phyloP scores from a whole-genome alignment of 2,797 vertebrate species.

The Danio albolineatus region DNA sequence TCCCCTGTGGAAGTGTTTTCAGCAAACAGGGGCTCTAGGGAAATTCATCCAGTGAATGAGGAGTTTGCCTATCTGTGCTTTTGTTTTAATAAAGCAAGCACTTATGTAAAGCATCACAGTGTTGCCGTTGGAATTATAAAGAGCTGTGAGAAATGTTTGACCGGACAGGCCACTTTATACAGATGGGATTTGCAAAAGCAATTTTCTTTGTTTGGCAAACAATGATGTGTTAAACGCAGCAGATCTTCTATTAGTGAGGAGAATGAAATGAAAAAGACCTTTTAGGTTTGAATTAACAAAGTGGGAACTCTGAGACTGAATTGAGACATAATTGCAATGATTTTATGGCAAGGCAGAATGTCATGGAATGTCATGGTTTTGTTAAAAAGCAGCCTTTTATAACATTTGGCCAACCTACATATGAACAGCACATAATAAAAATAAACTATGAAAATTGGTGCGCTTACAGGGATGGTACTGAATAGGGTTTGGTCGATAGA shows the following conservation, averaged over 20 bases:
- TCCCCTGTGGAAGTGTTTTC: slow-evolving; percentile 40
- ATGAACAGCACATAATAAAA: too few species aligned
- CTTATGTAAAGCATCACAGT: slow-evolving; percentile 32
- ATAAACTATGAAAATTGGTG: too few species aligned
- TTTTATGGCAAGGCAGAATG: too few species aligned
- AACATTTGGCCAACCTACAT: too few species aligned
- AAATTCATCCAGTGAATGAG: slow-evolving; percentile 50
- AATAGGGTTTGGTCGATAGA: too few species aligned
- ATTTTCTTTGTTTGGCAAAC: slow-evolving; percentile 64
- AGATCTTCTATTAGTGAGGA: neutral
- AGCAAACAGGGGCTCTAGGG: slow-evolving; percentile 30
- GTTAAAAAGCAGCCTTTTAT: too few species aligned
- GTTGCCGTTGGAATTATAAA: slow-evolving; percentile 50
- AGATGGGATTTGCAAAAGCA: slow-evolving; percentile 50
- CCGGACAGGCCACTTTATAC: slow-evolving; percentile 49
- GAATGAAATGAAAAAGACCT: slow-evolving; percentile 34
- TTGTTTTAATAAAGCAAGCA: slow-evolving; percentile 49
- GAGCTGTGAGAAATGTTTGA: slow-evolving; percentile 52
- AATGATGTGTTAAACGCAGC: slow-evolving; percentile 63
- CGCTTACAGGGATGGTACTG: too few species aligned
- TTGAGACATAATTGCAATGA: too few species aligned
- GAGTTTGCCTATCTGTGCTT: slow-evolving; percentile 2
- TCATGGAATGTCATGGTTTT: too few species aligned
- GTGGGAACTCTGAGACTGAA: neutral
- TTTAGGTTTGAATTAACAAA: slow-evolving; percentile 60